phyloP scores from a whole-genome alignment of 2,797 vertebrate genomes.

The Phylloscopus collybita region DNA sequence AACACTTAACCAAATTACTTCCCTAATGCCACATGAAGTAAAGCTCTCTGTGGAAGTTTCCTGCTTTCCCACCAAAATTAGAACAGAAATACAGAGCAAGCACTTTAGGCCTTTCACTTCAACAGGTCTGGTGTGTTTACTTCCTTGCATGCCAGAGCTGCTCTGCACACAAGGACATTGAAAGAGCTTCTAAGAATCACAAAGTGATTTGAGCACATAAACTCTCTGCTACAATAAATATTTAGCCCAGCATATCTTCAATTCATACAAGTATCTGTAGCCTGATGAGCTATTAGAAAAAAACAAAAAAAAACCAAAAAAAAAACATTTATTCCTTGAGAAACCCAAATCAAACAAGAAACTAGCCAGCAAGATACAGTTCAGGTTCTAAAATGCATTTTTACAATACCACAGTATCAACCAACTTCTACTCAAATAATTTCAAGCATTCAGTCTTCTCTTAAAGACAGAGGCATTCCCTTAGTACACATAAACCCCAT shows the following conservation, averaged over 20 bases:
- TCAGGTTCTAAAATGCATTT: background rate
- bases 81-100: background rate
- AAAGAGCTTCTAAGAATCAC: background rate
- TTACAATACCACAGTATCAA: background rate
- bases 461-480: background rate
- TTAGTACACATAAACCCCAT: background rate
- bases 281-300: background rate
- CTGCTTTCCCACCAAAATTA: background rate
- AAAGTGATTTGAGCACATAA: background rate
- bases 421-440: background rate
- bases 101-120: background rate
- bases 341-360: background rate
- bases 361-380: background rate
- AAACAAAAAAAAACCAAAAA: background rate
- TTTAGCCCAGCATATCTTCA: background rate
- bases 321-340: background rate
- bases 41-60: background rate
- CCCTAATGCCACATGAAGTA: background rate
- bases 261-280: background rate
- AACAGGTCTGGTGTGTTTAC: background rate
- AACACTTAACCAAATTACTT: background rate
- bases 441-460: background rate
- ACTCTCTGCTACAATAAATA: background rate
- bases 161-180: background rate
- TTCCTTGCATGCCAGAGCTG: background rate